Evolutionary conservation across 2,888 invertebrate genomes (phyloP).

Genomic region (Leptopilina myrica): DNA sequence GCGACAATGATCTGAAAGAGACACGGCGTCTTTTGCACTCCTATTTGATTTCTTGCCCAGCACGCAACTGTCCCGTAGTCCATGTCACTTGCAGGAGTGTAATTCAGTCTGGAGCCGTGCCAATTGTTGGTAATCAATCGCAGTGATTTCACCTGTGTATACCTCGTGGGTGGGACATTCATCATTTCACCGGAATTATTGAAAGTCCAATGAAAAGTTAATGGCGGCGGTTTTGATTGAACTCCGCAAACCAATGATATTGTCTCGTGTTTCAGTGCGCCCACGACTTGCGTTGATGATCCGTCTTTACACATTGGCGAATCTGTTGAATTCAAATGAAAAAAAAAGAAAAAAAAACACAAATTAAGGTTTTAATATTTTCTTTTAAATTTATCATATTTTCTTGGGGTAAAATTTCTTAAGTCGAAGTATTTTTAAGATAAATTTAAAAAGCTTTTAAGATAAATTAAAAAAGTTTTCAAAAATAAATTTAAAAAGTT

Average conservation of each 20-base stretch:
- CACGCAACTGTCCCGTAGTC: constrained; percentile 94
- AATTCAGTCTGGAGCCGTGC: constrained; percentile 85
- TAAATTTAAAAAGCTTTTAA: too few relatives aligned
- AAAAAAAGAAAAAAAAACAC: too few relatives aligned
- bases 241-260: constrained; percentile 90
- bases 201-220: constrained; percentile 94
- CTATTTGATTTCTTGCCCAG: constrained; percentile 90
- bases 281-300: constrained; percentile 86
- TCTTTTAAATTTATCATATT: too few relatives aligned
- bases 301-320: constrained; percentile 77
- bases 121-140: constrained; percentile 78
- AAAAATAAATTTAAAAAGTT: too few relatives aligned
- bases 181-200: constrained; percentile 91
- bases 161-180: constrained; percentile 83
- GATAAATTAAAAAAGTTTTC: too few relatives aligned
- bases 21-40: constrained; percentile 88
- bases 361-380: too few relatives aligned
- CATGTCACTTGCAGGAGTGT: constrained; percentile 90
- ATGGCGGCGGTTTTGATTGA: constrained; percentile 90
- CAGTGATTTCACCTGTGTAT: constrained; percentile 72
- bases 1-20: constrained; percentile 92
- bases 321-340: constrained; percentile 69
- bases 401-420: too few relatives aligned
- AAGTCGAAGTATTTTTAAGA: too few relatives aligned
- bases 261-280: constrained; percentile 92